Evolutionary conservation across 2,113 vertebrate genomes (phyloP).

Genomic region (Sebastes fasciatus): DNA sequence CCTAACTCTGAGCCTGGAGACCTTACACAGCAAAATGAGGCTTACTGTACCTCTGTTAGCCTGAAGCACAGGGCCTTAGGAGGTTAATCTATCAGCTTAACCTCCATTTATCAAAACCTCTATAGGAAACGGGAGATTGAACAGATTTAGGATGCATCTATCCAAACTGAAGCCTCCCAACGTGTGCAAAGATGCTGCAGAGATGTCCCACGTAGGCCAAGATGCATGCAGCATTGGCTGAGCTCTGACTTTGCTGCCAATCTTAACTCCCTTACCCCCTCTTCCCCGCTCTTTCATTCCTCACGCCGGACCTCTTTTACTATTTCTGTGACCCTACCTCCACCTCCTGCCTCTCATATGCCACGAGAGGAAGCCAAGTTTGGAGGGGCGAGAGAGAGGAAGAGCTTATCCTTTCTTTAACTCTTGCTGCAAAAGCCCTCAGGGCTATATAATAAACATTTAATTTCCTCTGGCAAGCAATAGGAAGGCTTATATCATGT

Average conservation of each 20-base stretch:
- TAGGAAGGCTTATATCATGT: conserved; percentile 79
- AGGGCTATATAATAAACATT: conserved; percentile 83
- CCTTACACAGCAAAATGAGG: conserved; percentile 47
- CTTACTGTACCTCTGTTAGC: conserved; percentile 24
- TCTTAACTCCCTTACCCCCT: conserved; percentile 22
- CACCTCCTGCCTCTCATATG: conserved; percentile 59
- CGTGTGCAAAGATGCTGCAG: not conserved
- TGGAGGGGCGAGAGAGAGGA: conserved; percentile 42
- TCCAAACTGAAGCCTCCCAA: conserved; percentile 4
- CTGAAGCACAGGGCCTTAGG: conserved; percentile 31
- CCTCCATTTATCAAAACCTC: conserved; percentile 9
- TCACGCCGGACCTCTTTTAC: conserved; percentile 16
- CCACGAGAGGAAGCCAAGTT: conserved; percentile 64
- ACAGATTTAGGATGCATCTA: conserved; percentile 28
- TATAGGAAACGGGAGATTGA: conserved; percentile 11
- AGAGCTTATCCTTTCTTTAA: conserved; percentile 73
- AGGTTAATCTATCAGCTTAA: conserved; percentile 23
- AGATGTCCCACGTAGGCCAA: not conserved
- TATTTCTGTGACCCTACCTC: conserved; percentile 64
- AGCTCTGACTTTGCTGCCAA: conserved; percentile 28
- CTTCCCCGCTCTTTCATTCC: conserved; percentile 19
- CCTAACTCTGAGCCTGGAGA: conserved; percentile 18
- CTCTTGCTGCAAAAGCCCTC: conserved; percentile 62
- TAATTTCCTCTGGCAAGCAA: conserved; percentile 84
- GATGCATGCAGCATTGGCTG: conserved; percentile 11